Percentiles rank a stretch among this genome's conserved stretches.
Evolutionary conservation across 2,797 vertebrate genomes (phyloP).

Genomic region (Phylloscopus collybita): DNA sequence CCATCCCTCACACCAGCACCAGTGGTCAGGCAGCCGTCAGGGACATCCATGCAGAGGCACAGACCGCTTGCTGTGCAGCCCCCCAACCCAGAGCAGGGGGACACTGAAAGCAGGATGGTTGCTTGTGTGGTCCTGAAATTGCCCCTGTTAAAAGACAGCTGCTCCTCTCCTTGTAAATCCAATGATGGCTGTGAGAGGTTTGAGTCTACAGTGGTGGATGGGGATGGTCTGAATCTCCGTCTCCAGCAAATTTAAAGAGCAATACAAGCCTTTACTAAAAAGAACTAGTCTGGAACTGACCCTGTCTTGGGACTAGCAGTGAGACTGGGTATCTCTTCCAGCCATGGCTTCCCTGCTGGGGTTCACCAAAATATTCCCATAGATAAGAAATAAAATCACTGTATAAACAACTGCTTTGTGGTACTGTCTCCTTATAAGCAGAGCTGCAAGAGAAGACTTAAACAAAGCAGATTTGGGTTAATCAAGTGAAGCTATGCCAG

Average conservation of each 20-base stretch:
- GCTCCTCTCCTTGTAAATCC: background rate
- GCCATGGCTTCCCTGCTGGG: background rate
- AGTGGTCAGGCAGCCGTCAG: accelerated
- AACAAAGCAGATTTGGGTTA: constrained; percentile 44
- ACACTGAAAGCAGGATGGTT: background rate
- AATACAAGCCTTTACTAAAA: background rate
- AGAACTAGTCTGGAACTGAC: background rate
- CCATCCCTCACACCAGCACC: background rate
- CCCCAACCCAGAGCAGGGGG: background rate
- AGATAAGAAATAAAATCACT: background rate
- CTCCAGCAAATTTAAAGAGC: background rate
- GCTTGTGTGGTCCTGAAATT: background rate
- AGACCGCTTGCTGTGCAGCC: background rate
- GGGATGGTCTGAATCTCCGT: background rate
- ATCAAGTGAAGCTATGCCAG: constrained; percentile 16
- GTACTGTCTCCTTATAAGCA: constrained; percentile 43
- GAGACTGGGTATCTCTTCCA: background rate
- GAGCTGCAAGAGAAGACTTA: constrained; percentile 24
- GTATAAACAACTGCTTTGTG: background rate
- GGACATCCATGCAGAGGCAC: accelerated
- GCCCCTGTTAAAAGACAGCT: background rate
- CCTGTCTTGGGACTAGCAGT: background rate
- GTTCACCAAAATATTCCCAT: background rate
- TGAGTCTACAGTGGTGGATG: background rate
- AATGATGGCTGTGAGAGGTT: accelerated